Conservation (phyloP, 2,113 vertebrate species). For the Cryptotis parvus region DNA sequence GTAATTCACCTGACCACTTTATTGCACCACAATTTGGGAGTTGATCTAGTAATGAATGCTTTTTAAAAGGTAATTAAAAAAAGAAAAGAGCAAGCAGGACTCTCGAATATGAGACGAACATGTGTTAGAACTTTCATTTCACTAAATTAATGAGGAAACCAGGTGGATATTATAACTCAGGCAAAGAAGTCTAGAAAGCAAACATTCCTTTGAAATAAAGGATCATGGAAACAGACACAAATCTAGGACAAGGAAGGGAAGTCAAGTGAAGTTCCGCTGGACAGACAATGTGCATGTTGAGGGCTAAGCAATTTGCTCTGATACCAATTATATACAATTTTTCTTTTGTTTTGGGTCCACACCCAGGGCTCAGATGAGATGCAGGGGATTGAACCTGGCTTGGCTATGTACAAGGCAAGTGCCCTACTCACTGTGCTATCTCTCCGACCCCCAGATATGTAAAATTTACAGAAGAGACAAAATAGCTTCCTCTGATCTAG, state of each 20-base stretch:
- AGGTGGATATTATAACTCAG: background rate
- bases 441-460: background rate
- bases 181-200: background rate
- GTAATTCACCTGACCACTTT: background rate
- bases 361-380: no score
- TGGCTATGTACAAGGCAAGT: no score
- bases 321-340: no score
- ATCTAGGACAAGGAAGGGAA: no score
- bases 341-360: background rate
- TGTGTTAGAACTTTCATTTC: background rate
- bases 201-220: background rate
- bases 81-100: background rate
- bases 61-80: background rate
- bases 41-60: background rate
- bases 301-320: background rate
- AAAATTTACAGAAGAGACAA: background rate
- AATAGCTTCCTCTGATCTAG: background rate
- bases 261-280: background rate
- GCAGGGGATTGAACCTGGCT: no score
- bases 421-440: no score
- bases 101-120: background rate
- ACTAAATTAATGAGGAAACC: background rate
- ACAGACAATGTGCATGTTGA: background rate
- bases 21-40: background rate
- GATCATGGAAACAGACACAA: fast-evolving